Evolutionary conservation across 2,888 invertebrate species (phyloP), one percentile per base, ranked within the genome.

Genomic region (Agonopterix arenella): DNA sequence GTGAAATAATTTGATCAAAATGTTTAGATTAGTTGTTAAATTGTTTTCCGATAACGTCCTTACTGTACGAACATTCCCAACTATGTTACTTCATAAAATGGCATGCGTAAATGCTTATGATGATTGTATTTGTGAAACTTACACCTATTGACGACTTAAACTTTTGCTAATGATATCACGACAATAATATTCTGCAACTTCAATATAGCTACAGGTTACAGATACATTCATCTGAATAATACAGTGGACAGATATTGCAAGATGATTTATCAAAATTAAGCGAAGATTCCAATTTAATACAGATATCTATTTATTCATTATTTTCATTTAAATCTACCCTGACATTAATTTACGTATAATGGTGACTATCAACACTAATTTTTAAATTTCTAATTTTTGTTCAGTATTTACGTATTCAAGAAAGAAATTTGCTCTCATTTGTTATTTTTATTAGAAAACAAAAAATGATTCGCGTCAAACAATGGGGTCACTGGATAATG

Each of bases 291-390:
- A 74, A 78, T 28, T 80, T 59, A 70, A 76, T 78, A 83, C 76
- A 76, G 76, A 72, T 72, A 77, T 73, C 71, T 73, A 62, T 66
- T 68, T 60, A 60, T 66, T 64, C 59, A 79, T 71, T 77, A 72
- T 74, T 78, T 80, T 73, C 73, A 13, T 74, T 84, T 84, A 76
- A 79, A 68, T 85, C 86, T 88, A 94, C 94, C 94, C 94, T 94
- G 94, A 94, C 94, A 94, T 92, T 93, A 93, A 93, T 93, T 94
- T 94, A 94, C 94, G 94, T 94, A 94, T 94, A 92, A 93, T 93
- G 93, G 93, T 93, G 93, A 85, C 84, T 88, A 88, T 81, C 72
- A 84, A 84, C 73, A 79, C 84, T 88, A 86, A 80, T 67, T 76
- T 76, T 79, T 73, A 70, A 70, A 68, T 61, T 71, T 65, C 79